Conservation (phyloP, 2,113 vertebrate genomes). For the Marmota monax region DNA sequence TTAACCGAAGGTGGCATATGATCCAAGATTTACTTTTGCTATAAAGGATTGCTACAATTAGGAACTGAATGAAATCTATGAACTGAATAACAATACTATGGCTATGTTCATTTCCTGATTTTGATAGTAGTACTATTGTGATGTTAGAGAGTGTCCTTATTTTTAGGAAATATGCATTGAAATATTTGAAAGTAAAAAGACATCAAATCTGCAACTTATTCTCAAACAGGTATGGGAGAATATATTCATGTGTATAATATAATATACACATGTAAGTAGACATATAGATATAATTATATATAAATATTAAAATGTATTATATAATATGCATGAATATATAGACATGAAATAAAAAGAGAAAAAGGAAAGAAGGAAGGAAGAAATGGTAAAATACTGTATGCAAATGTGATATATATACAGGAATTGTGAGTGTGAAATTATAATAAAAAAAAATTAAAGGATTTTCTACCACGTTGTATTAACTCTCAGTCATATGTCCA, state of each 20-base stretch:
- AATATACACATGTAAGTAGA: neutral
- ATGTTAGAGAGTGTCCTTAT: neutral
- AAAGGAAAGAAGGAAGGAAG: no score
- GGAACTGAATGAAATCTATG: neutral
- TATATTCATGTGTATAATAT: neutral
- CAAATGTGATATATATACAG: neutral
- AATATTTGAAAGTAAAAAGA: slow-evolving; percentile 39
- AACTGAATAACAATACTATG: neutral
- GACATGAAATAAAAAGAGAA: neutral
- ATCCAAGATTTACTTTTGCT: slow-evolving; percentile 46
- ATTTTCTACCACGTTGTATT: neutral
- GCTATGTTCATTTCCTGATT: slow-evolving; percentile 9
- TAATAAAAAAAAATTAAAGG: neutral
- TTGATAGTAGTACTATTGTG: neutral
- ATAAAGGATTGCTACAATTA: neutral
- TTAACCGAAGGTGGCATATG: neutral
- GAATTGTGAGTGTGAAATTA: slow-evolving; percentile 18
- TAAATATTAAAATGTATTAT: no score
- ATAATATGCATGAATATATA: no score
- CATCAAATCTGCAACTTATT: neutral
- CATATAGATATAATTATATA: no score
- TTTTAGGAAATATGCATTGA: slow-evolving; percentile 35
- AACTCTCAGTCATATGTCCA: neutral
- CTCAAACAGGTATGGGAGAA: neutral
- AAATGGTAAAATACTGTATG: neutral